A percentile compares a stretch with the other conserved stretches of the same genome.
Conservation (phyloP, 2,888 invertebrate species). For the Cephus pygmeus region DNA sequence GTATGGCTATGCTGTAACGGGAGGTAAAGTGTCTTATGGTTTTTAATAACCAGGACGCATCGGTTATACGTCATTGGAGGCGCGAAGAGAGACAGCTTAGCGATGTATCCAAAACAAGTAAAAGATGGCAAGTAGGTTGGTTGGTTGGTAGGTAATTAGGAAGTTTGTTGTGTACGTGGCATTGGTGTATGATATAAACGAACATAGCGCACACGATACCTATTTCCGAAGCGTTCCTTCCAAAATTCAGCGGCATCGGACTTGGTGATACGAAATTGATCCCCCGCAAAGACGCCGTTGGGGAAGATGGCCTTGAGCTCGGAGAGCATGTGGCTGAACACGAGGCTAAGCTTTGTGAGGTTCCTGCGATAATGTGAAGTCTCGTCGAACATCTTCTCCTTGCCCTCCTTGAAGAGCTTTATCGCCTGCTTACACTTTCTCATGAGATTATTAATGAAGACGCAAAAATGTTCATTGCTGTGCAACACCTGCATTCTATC, state of each 20-base stretch:
- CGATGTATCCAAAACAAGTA: neutral
- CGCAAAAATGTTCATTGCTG: constrained; percentile 96
- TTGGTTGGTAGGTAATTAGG: neutral
- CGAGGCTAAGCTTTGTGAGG: constrained; percentile 96
- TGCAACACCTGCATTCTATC: constrained; percentile 93
- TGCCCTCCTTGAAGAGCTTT: constrained; percentile 97
- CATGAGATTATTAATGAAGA: constrained; percentile 98
- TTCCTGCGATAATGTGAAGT: constrained; percentile 93
- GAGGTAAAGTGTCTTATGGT: neutral
- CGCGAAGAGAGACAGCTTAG: neutral
- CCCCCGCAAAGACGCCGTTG: constrained; percentile 94
- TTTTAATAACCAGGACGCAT: neutral
- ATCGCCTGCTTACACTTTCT: constrained; percentile 99
- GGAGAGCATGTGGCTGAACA: constrained; percentile 99
- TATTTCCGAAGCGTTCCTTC: constrained; percentile 95
- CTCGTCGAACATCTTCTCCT: constrained; percentile 99
- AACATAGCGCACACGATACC: constrained; percentile 68
- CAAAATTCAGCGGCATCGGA: constrained; percentile 99
- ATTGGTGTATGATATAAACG: neutral
- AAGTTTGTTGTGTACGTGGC: neutral
- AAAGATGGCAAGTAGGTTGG: neutral
- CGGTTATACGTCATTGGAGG: neutral
- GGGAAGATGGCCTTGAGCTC: constrained; percentile 99
- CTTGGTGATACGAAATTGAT: constrained; percentile 98
- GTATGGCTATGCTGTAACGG: neutral